Evolutionary conservation across 2,797 vertebrate genomes (phyloP), one percentile per base, ranked within the genome.

Genomic region (Sebastes oblongus): DNA sequence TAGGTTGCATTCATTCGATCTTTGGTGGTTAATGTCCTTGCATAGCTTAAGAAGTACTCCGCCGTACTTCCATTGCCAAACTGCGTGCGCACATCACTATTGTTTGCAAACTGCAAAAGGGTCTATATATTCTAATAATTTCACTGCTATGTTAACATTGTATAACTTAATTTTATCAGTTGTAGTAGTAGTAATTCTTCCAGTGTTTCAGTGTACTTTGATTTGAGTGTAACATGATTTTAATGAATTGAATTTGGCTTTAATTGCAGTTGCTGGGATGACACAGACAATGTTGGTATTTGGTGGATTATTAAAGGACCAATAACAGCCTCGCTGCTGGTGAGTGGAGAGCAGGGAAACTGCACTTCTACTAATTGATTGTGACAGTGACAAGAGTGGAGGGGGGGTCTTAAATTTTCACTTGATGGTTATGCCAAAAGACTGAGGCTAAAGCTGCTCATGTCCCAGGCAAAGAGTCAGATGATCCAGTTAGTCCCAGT

Each of bases 261-360:
- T 79, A n/a, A 64, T 72, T 92, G 32, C 66, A 98, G 97, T 55
- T 98, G 97, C 91, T 98, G 97, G 97, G 97, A 98, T 30, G 97
- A 97, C 89, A 96, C 95, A 18, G 95, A 95, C 58, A 95, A 92
- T 10, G 87, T 86, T 13, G 93, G 81, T 10, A 90, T 96, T 84
- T 97, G 97, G 97, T 98, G 97, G 97, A 96, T 97, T 72, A 97
- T 98, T 84, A 98, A 97, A 92, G 96, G 96, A n/a, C 97, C 97
- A 39, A 97, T 98, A 77, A 97, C 97, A 42, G 90, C 94, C 22
- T 96, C 97, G 0, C 90, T 98, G 85, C 93, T 97, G 89, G 97
- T 98, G 91, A 96, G 96, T 95, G 29, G 10, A n/a, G n/a, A 69
- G 4, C 39, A 55, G 29, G 34, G 25, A 67, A 72, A 32, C 14